These are phyloP conservation scores for Casuarius casuarius DNA, from an alignment of 2,113 vertebrate genomes.

Conservation along the genomic window DNA sequence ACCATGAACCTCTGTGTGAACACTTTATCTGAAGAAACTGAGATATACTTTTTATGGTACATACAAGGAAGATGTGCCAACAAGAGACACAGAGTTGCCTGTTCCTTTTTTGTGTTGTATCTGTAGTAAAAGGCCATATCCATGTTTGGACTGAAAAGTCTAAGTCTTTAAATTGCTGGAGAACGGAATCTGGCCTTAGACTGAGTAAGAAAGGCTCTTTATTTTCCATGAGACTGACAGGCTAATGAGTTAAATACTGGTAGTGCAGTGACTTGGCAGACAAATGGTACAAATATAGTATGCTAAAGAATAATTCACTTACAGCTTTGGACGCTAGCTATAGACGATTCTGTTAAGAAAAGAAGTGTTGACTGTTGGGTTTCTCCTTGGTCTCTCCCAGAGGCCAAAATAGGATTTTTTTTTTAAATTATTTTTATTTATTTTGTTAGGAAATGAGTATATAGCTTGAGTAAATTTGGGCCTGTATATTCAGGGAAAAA, in stretches of 20 bases:
- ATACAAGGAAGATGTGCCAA: background rate
- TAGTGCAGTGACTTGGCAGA: conserved; percentile 28
- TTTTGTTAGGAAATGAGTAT: background rate
- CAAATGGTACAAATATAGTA: background rate
- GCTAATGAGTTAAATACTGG: conserved; percentile 38
- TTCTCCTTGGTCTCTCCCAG: background rate
- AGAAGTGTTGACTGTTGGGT: background rate
- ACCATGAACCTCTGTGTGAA: background rate
- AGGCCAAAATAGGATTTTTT: background rate
- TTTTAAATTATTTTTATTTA: background rate
- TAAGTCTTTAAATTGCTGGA: background rate
- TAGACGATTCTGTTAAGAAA: background rate
- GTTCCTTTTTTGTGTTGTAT: background rate
- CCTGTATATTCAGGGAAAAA: background rate
- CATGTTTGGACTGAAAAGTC: background rate
- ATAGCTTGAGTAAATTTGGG: background rate
- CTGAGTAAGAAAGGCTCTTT: background rate
- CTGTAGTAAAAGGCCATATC: background rate
- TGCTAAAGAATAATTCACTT: conserved; percentile 8
- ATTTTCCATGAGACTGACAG: conserved; percentile 5
- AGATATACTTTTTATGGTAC: background rate
- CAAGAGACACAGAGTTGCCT: background rate
- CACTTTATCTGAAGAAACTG: background rate
- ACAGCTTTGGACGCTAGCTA: background rate
- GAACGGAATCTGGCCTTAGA: background rate